Conservation (phyloP, 2,113 vertebrate species). For the Antechinus stuartii region DNA sequence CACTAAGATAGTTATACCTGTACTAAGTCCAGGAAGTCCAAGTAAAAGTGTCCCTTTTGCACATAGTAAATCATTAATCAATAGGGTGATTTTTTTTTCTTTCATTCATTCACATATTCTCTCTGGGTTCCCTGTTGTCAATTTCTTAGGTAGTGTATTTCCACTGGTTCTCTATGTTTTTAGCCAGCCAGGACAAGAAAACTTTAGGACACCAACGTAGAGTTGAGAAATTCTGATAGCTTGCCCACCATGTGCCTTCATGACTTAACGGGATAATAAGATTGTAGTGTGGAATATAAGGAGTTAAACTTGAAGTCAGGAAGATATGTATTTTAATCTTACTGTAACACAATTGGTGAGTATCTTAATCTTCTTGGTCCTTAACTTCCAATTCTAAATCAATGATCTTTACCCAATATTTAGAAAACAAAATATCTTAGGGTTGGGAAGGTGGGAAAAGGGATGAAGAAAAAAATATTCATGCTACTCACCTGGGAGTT, state of each 20-base stretch:
- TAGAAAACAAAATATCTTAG: neutral
- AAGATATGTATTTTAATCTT: neutral
- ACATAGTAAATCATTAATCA: neutral
- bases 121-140: neutral
- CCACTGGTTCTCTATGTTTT: neutral
- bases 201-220: neutral
- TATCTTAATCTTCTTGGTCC: neutral
- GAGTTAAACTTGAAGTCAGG: neutral
- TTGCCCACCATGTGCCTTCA: neutral
- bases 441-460: neutral
- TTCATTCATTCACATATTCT: neutral
- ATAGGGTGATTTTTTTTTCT: neutral
- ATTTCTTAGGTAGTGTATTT: neutral
- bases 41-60: neutral
- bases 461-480: neutral
- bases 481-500: neutral
- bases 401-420: neutral
- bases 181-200: neutral
- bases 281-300: neutral
- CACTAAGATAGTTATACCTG: neutral
- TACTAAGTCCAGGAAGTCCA: constrained; percentile 1
- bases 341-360: neutral
- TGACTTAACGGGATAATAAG: neutral
- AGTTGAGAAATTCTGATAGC: neutral
- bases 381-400: neutral